Conservation (phyloP, 2,888 invertebrate species). For the Eilema depressum region DNA sequence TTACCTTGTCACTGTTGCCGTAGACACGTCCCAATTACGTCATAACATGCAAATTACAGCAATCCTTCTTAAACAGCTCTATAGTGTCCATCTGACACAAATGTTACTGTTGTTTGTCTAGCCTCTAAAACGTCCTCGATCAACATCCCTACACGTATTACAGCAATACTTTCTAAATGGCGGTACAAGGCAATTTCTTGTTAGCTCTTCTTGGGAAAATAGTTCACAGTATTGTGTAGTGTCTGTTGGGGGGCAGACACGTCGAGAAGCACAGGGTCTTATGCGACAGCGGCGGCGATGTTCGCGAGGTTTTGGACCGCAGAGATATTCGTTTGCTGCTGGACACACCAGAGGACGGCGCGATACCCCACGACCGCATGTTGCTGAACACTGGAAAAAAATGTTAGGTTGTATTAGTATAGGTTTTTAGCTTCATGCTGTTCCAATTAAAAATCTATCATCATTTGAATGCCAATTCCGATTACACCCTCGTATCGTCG, state of each 20-base stretch:
- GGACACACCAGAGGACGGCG: constrained; percentile 85
- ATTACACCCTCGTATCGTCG: too few relatives aligned
- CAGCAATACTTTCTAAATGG: constrained; percentile 88
- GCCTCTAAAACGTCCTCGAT: constrained; percentile 41
- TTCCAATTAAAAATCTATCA: not conserved
- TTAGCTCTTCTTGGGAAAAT: constrained; percentile 70
- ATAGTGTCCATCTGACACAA: constrained; percentile 13
- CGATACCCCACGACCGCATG: constrained; percentile 87
- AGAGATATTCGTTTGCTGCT: constrained; percentile 79
- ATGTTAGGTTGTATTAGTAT: not conserved
- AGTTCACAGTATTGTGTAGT: constrained; percentile 83
- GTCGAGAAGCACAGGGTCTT: constrained; percentile 58
- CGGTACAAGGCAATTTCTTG: constrained; percentile 86
- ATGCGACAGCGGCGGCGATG: constrained; percentile 85
- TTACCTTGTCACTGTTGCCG: not conserved
- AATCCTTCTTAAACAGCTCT: not conserved
- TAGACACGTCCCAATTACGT: not conserved
- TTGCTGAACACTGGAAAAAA: constrained; percentile 87
- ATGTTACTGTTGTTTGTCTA: not conserved
- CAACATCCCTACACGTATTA: constrained; percentile 77
- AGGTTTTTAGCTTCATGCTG: not conserved
- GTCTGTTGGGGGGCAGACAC: constrained; percentile 69
- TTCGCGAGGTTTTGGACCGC: constrained; percentile 84
- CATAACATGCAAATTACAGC: not conserved
- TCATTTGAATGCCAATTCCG: not conserved